Evolutionary conservation across 2,797 vertebrate species (phyloP), one percentile per base, ranked within the genome.

Genomic region (Pogonophryne albipinna): DNA sequence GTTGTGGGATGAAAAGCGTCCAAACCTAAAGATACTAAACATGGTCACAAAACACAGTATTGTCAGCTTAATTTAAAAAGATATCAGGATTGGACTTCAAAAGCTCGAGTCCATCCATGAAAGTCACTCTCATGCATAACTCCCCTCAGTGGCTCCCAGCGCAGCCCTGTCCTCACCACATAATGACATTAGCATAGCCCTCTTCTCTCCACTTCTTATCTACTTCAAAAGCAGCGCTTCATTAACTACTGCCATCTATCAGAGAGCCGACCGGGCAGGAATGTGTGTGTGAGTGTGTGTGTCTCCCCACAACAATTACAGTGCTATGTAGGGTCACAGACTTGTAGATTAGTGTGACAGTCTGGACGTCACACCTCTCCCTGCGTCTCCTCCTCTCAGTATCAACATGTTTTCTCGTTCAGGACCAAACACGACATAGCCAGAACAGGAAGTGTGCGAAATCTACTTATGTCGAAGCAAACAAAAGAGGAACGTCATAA

Each of bases 161-260:
- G 2, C 46, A 45, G 66, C 79, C 70, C 47, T 27, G 44, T 63
- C 71, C 78, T 38, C 11, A 66, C 77, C 84, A 75, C 82, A 81
- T 85, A 81, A 87, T 81, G 78, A 82, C 86, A 87, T 82, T 79
- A 91, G 85, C 79, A 74, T 52, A 75, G 76, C 63, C 82, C 80
- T 78, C 78, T 73, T 78, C 85, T 77, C 83, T 80, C 63, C 74
- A 65, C 83, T 76, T 90, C 91, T 90, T 90, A 91, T 90, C 89
- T 84, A 84, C 87, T 91, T 89, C 90, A 91, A 89, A 90, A 84
- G 90, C 78, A 78, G 86, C 67, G 64, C 84, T 88, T 87, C 87
- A 88, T 92, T 90, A 87, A 88, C 87, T 51, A 23, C 84, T 4
- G 61, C 81, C 85, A 90, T 90, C 85, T 86, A 84, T 89, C 87